A percentile compares a stretch with the other conserved stretches of the same genome.
phyloP scores from a whole-genome alignment of 35 echinoderm and acorn worm genomes.

The Acanthaster planci region DNA sequence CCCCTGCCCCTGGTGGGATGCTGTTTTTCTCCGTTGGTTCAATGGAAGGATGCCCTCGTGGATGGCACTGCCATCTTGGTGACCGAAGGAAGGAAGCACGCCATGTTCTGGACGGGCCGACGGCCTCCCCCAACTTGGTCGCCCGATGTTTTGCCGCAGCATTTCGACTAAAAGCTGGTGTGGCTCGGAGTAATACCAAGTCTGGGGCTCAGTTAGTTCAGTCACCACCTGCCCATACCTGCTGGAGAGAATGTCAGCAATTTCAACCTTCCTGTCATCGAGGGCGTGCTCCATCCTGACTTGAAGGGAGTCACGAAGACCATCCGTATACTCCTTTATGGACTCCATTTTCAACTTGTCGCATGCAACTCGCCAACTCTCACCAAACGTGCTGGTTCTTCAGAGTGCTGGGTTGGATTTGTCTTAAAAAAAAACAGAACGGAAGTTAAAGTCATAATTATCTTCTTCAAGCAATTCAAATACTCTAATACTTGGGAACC shows the following conservation, averaged over 20 bases:
- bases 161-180: background rate
- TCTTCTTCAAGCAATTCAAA: background rate
- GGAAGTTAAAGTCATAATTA: background rate
- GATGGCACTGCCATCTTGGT: too few relatives aligned
- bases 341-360: background rate
- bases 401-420: background rate
- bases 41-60: too few relatives aligned
- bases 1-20: too few relatives aligned
- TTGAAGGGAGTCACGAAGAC: background rate
- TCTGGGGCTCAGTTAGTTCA: background rate
- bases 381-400: background rate
- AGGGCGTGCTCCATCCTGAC: slow-evolving; percentile 1
- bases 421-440: background rate
- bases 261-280: background rate
- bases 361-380: too few relatives aligned
- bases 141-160: background rate
- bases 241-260: background rate
- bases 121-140: background rate
- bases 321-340: background rate
- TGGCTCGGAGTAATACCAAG: background rate
- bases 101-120: too few relatives aligned
- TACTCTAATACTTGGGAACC: background rate
- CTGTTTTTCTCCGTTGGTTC: too few relatives aligned
- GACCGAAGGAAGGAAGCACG: too few relatives aligned
- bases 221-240: background rate